phyloP scores from a whole-genome alignment of 2,113 vertebrate genomes.

The Misgurnus mizolepis region DNA sequence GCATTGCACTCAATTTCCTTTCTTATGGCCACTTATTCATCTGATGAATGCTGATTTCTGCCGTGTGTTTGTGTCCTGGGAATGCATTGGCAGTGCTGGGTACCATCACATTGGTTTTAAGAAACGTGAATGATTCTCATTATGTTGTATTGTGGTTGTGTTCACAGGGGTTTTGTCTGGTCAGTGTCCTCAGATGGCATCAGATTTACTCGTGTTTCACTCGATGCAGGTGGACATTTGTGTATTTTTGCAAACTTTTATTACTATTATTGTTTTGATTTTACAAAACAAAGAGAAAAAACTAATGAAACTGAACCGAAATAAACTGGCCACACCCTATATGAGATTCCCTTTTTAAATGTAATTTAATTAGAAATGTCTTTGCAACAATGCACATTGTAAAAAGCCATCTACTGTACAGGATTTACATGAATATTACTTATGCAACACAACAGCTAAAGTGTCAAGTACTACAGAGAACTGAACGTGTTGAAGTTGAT shows the following conservation, averaged over 20 bases:
- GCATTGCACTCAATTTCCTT: constrained; percentile 6
- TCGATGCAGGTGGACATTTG: constrained; percentile 13
- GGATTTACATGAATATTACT: no score
- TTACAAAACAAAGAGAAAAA: no score
- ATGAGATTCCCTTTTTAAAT: no score
- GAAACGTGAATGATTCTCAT: constrained; percentile 29
- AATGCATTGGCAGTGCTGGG: constrained; percentile 12
- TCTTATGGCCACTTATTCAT: not conserved
- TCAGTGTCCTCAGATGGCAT: constrained; percentile 60
- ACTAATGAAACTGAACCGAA: no score
- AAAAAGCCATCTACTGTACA: no score
- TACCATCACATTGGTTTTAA: constrained; percentile 19
- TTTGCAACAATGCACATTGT: no score
- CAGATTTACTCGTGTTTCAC: constrained; percentile 15
- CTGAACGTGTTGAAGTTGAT: no score
- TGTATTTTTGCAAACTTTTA: not conserved
- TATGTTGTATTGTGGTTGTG: constrained; percentile 43
- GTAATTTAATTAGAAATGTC: no score
- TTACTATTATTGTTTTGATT: no score
- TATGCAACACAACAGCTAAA: no score
- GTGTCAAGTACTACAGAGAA: no score
- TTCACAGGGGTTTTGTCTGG: constrained; percentile 49
- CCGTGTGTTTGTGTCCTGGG: not conserved
- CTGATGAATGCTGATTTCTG: constrained; percentile 29
- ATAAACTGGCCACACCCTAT: no score